These are phyloP conservation scores for Melospiza georgiana DNA, from an alignment of 2,113 vertebrate genomes.

Conservation along the genomic window DNA sequence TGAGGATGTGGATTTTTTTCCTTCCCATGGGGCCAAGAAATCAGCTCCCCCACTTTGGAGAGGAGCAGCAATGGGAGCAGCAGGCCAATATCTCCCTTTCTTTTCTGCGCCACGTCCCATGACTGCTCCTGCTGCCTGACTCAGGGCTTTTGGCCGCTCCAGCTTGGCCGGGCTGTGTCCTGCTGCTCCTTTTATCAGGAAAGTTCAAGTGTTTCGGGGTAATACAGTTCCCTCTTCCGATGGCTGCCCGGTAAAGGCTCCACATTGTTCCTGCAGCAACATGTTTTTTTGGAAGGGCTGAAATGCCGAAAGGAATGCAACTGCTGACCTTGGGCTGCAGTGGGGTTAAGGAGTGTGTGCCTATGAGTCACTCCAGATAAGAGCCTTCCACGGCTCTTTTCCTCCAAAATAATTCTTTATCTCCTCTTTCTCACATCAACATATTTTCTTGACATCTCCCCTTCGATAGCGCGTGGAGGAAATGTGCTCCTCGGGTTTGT, in stretches of 20 bases:
- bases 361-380: constrained; percentile 72
- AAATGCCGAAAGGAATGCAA: constrained; percentile 64
- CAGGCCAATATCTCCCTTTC: not conserved
- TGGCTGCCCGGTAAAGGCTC: constrained; percentile 11
- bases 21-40: not conserved
- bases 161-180: not conserved
- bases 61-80: not conserved
- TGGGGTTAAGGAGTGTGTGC: constrained; percentile 74
- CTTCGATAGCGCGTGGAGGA: constrained; percentile 50
- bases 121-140: constrained; percentile 38
- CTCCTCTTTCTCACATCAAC: constrained; percentile 69
- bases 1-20: fast-evolving
- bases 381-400: constrained; percentile 55
- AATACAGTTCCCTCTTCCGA: constrained; percentile 49
- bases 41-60: not conserved
- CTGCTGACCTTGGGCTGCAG: constrained; percentile 72
- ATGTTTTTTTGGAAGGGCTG: constrained; percentile 64
- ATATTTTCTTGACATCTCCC: constrained; percentile 71
- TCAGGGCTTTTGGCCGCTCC: constrained; percentile 8
- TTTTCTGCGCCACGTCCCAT: not conserved
- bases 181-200: constrained; percentile 42
- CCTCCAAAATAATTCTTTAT: constrained; percentile 72
- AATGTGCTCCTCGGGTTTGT: constrained; percentile 47
- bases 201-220: constrained; percentile 65
- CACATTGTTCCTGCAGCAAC: constrained; percentile 57